Conservation (phyloP, 2,888 invertebrate species). For the Ctenicera cuprea region DNA sequence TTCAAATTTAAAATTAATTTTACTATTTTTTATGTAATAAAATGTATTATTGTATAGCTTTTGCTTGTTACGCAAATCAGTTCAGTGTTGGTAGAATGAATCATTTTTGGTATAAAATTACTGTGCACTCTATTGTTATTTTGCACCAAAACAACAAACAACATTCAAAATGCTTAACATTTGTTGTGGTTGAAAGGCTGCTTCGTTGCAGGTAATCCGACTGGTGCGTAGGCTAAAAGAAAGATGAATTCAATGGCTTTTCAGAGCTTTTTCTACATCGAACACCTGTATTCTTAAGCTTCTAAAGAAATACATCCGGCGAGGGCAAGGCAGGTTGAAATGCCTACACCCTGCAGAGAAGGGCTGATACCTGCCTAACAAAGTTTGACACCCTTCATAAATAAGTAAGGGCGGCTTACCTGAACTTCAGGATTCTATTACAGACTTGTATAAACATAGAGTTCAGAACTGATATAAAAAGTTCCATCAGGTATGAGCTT, state of each 20-base stretch:
- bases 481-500: background rate
- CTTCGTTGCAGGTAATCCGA: slow-evolving; percentile 6
- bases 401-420: slow-evolving; percentile 50
- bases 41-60: too few relatives aligned
- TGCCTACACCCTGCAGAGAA: slow-evolving; percentile 53
- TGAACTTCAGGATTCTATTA: slow-evolving; percentile 20
- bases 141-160: too few relatives aligned
- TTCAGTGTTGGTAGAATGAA: too few relatives aligned
- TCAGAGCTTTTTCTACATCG: slow-evolving; percentile 26
- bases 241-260: slow-evolving; percentile 39
- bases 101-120: too few relatives aligned
- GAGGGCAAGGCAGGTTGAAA: slow-evolving; percentile 45
- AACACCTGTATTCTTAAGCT: slow-evolving; percentile 47
- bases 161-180: too few relatives aligned
- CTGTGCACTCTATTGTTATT: too few relatives aligned
- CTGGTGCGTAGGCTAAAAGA: slow-evolving; percentile 25
- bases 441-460: slow-evolving; percentile 34
- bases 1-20: too few relatives aligned
- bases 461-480: background rate
- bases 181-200: background rate
- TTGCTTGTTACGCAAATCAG: too few relatives aligned
- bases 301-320: slow-evolving; percentile 47
- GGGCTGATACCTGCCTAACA: slow-evolving; percentile 54
- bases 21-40: too few relatives aligned
- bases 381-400: slow-evolving; percentile 56